Evolutionary conservation across 1,140 invertebrate genomes (phyloP), one percentile per base, ranked within the genome.

Genomic region (Bombus huntii): DNA sequence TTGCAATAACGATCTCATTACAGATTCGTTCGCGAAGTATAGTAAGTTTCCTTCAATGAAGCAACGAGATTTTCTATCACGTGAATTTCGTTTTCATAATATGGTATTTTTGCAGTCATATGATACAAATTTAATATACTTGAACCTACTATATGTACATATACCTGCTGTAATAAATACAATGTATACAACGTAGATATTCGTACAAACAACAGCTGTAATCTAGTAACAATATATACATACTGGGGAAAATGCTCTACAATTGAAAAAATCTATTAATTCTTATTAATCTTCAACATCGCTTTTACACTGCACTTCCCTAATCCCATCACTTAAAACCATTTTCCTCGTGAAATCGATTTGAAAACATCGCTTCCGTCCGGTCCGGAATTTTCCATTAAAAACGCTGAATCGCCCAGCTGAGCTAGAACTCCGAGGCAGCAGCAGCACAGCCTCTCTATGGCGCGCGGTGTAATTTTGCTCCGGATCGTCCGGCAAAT

Each of bases 401-500:
- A 75, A 82, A 72, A 75, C 42, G 53, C 22, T 44, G 53, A 42
- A 47, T 42, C n/a, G 81, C 2, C 12, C n/a, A 25, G 6, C 13
- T 0, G 68, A 37, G 13, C 25, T 31, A 39, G 57, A 75, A 47
- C 72, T 44, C 18, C 37, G 71, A 65, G 59, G 59, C 59, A 62
- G 59, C 59, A 62, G 59, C 3, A 10, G 25, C 62, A 37, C 47
- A 65, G 13, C n/a, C 12, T 76, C 73, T 37, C 59, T 18, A 28
- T 66, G 34, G 2, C 18, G 47, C 47, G 47, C 47, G 57, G 62
- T 65, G 71, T 76, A 83, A 83, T 76, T 76, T 42, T 59, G 62
- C 71, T 76, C 12, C 42, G 71, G 57, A 65, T 47, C 72, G 70
- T 22, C 47, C 42, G 68, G 31, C 83, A 47, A 72, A 84, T 80